Percentiles rank a stretch among this genome's conserved stretches.
These are phyloP conservation scores for Artibeus lituratus DNA, from an alignment of 2,797 vertebrate genomes.

Conservation along the genomic window DNA sequence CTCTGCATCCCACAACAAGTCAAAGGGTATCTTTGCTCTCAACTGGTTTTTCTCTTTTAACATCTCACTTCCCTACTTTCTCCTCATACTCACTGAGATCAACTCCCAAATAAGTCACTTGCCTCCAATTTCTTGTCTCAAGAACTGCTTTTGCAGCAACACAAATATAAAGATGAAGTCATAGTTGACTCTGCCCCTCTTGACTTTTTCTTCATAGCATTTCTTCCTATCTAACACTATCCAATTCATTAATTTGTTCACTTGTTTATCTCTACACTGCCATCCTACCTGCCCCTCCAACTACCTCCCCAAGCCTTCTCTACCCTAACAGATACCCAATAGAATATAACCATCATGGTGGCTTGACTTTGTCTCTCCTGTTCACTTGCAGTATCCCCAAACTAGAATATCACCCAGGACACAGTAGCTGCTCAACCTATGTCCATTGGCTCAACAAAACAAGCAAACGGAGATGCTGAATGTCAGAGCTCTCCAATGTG, in stretches of 20 bases:
- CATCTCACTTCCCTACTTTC: neutral
- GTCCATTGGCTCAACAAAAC: neutral
- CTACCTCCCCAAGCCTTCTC: neutral
- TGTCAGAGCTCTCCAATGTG: neutral
- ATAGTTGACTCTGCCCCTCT: neutral
- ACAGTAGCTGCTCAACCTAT: neutral
- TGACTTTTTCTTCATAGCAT: neutral
- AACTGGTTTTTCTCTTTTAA: neutral
- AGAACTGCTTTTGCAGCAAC: neutral
- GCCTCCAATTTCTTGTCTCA: neutral
- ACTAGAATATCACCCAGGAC: neutral
- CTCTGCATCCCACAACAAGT: neutral
- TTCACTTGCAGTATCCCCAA: neutral
- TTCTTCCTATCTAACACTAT: neutral
- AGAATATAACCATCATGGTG: neutral
- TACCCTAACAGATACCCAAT: accelerated
- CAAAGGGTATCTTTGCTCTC: no score
- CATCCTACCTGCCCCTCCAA: neutral
- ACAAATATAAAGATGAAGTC: neutral
- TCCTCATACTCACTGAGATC: neutral
- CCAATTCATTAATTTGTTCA: neutral
- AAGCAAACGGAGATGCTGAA: neutral
- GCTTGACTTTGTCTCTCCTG: neutral
- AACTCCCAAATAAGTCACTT: neutral
- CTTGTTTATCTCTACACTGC: neutral